A percentile compares a stretch with the other conserved stretches of the same genome.
Conservation (phyloP, 2,888 invertebrate species). For the Macrophya annulata region DNA sequence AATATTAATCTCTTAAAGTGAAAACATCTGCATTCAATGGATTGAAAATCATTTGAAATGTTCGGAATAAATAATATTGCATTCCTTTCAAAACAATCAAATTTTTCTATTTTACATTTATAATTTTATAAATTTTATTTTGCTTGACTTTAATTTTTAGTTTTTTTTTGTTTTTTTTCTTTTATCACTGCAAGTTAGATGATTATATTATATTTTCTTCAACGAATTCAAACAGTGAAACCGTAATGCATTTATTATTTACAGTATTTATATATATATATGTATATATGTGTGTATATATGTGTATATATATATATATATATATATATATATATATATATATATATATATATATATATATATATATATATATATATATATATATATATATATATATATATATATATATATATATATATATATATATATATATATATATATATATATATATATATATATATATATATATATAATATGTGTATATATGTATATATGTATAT, state of each 20-base stretch:
- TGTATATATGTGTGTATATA: too few relatives aligned
- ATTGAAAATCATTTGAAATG: neutral
- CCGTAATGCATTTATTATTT: neutral
- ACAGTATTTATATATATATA: neutral
- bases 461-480: too few relatives aligned
- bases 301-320: too few relatives aligned
- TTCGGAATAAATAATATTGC: neutral
- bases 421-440: too few relatives aligned
- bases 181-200: neutral
- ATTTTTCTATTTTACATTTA: neutral
- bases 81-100: neutral
- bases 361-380: too few relatives aligned
- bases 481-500: too few relatives aligned
- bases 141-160: neutral
- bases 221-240: neutral
- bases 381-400: too few relatives aligned
- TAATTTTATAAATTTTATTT: neutral
- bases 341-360: too few relatives aligned
- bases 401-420: too few relatives aligned
- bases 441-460: too few relatives aligned
- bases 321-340: too few relatives aligned
- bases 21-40: neutral
- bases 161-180: neutral
- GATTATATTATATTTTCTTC: too few relatives aligned
- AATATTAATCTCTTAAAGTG: conserved; percentile 1